These are phyloP conservation scores for Aplodontia rufa DNA, from an alignment of 2,113 vertebrate genomes.

Conservation along the genomic window DNA sequence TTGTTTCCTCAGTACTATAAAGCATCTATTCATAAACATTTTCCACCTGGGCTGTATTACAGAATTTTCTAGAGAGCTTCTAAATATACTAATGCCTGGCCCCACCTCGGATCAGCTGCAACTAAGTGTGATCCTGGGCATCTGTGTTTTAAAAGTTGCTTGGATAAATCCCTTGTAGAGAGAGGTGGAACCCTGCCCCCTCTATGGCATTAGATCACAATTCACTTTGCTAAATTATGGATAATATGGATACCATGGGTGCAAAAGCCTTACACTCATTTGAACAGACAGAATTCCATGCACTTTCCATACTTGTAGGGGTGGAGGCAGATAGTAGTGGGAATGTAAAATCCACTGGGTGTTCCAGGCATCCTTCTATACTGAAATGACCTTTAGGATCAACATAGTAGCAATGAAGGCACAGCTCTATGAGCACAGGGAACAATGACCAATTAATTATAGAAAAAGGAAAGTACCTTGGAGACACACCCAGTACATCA, in stretches of 20 bases:
- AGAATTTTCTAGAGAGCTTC: not conserved
- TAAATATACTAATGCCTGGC: not conserved
- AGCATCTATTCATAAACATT: not conserved
- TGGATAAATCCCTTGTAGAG: not conserved
- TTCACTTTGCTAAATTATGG: not conserved
- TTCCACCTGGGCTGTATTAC: not conserved
- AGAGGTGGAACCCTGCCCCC: rapidly evolving
- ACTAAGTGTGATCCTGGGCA: not conserved
- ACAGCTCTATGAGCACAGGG: not conserved
- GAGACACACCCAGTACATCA: not conserved
- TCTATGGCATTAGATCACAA: not conserved
- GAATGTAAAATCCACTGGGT: not conserved
- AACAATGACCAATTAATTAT: not conserved
- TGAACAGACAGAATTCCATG: not conserved
- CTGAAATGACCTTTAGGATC: not conserved
- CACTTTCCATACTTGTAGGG: not conserved
- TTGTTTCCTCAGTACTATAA: not conserved
- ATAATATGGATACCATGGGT: not conserved
- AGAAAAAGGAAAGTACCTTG: not conserved
- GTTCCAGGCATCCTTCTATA: too few species aligned
- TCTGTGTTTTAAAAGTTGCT: not conserved
- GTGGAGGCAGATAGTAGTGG: not conserved
- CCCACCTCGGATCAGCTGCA: not conserved
- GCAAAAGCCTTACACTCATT: not conserved
- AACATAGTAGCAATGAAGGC: not conserved